These are phyloP conservation scores for Lissocephala sabroskyi DNA, from an alignment of 2,888 invertebrate genomes.

Conservation along the genomic window DNA sequence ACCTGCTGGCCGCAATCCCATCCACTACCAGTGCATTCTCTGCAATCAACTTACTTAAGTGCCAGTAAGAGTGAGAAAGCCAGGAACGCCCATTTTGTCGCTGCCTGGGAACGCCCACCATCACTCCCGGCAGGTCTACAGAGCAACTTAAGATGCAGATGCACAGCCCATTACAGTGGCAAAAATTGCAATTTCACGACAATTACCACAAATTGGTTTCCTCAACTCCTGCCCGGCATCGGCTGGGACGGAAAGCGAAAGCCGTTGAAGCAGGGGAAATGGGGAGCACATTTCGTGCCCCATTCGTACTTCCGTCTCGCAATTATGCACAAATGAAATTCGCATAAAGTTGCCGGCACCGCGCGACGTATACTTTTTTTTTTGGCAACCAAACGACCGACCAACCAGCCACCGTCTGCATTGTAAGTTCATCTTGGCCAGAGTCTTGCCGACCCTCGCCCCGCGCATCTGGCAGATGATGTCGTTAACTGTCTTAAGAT, in stretches of 20 bases:
- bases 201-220: slow-evolving; percentile 65
- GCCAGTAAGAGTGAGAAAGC: too few species aligned
- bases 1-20: slow-evolving; percentile 2
- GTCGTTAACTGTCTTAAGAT: slow-evolving; percentile 61
- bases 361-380: slow-evolving; percentile 44
- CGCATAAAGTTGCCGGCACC: slow-evolving; percentile 11
- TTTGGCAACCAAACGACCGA: slow-evolving; percentile 16
- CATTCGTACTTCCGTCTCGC: slow-evolving; percentile 25
- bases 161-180: slow-evolving; percentile 51
- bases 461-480: slow-evolving; percentile 54
- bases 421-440: slow-evolving; percentile 31
- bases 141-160: slow-evolving; percentile 21
- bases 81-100: too few species aligned
- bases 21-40: neutral
- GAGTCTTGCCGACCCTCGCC: slow-evolving; percentile 6
- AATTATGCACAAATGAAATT: slow-evolving; percentile 46
- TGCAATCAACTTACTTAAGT: slow-evolving; percentile 1
- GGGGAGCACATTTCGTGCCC: slow-evolving; percentile 13
- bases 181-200: slow-evolving; percentile 64
- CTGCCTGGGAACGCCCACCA: too few species aligned
- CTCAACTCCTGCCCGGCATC: slow-evolving; percentile 38
- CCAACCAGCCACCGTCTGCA: slow-evolving; percentile 15
- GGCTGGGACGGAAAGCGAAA: too few species aligned
- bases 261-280: too few species aligned
- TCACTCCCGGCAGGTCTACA: too few species aligned